A percentile compares a stretch with the other conserved stretches of the same genome.
phyloP scores from a whole-genome alignment of 2,113 vertebrate genomes.

The Dasyornis broadbenti region DNA sequence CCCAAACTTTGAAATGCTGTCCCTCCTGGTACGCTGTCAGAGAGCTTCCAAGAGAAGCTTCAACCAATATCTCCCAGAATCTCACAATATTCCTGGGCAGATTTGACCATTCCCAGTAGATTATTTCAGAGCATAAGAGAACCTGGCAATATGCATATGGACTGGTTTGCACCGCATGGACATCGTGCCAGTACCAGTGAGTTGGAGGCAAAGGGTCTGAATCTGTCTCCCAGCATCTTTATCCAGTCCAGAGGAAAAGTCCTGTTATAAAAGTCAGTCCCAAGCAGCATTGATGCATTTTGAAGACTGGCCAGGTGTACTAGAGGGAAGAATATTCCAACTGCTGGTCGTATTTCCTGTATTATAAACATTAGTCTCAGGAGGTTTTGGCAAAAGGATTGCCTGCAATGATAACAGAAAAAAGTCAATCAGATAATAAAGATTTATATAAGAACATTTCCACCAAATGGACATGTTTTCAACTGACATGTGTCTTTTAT shows the following conservation, averaged over 20 bases:
- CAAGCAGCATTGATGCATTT: neutral
- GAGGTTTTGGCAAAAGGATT: neutral
- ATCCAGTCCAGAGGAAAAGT: neutral
- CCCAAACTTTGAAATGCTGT: neutral
- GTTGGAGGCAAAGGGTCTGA: neutral
- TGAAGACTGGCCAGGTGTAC: neutral
- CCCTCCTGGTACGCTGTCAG: neutral
- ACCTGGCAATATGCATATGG: neutral
- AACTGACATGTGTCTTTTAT: neutral
- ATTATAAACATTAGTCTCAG: neutral
- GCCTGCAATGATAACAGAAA: neutral
- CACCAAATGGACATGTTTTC: neutral
- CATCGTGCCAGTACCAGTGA: neutral
- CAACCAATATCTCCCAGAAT: neutral
- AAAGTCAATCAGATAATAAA: neutral
- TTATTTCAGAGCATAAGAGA: neutral
- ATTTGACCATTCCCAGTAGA: neutral
- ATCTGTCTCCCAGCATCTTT: neutral
- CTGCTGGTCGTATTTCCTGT: neutral
- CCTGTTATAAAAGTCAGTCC: neutral
- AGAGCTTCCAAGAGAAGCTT: neutral
- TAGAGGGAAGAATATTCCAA: neutral
- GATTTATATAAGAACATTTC: neutral
- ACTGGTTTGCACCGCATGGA: neutral
- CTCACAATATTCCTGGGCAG: neutral